Base-by-base conservation (phyloP, 2,888 invertebrate species). In the Philaethria dido region DNA sequence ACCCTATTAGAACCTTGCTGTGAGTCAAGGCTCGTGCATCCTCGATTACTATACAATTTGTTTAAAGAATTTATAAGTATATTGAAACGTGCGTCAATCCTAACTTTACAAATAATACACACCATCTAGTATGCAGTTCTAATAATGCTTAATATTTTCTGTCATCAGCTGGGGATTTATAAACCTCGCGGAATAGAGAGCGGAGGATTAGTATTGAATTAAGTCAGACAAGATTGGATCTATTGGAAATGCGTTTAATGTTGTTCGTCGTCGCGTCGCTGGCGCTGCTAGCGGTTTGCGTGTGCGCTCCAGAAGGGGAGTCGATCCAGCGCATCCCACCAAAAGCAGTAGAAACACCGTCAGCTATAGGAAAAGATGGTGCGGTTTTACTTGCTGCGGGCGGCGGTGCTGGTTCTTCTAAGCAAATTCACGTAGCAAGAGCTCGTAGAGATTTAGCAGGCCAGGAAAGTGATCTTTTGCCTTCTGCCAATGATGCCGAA, bases 361-460 rank as follows among this genome's bases (percentile, higher is more conserved):
- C 85, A 90, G 87, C 77, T 92, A 92, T 80, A 81, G 87, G 79
- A 85, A 85, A 78, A 83, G 83, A 80, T 80, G 86, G 69, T 87
- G 85, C 76, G 86, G 84, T 36, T 48, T 91, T 87, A 89, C 90
- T 87, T 90, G 91, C 82, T 91, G 86, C 74, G 91, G 92, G 0
- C 81, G 81, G 76, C 82, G 85, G 39, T 85, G 83, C 75, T 86
- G 88, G 82, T 85, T 86, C 78, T 75, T 79, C 84, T 89, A 86
- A 74, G 13, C 69, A 62, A 8, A 48, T 62, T 16, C 50, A 39
- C 3, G 62, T 68, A 9, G 73, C 69, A 1, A 84, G 89, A 42
- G 78, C 63, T 45, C 87, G 89, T 1, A 86, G 92, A 44, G 87
- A 84, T 11, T 54, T 86, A 6, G 85, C 78, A 0, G 91, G 87